Percentiles rank a stretch among this genome's conserved stretches.
phyloP scores from a whole-genome alignment of 2,888 invertebrate species.

The Barypeithes pellucidus region DNA sequence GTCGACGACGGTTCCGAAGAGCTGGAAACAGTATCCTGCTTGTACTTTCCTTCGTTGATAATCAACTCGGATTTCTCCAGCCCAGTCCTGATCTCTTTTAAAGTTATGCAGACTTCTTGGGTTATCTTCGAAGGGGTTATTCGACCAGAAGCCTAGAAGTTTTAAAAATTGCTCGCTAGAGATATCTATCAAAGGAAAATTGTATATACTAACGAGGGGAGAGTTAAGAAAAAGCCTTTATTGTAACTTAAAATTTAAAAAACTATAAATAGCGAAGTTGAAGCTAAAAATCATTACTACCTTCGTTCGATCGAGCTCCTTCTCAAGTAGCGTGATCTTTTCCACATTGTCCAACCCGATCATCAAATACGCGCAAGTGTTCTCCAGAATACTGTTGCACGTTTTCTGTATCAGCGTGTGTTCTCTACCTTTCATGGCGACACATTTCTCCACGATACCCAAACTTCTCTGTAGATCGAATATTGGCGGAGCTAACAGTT shows the following conservation, averaged over 20 bases:
- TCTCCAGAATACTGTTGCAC: conserved; percentile 78
- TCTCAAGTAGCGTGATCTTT: conserved; percentile 71
- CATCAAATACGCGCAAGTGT: conserved; percentile 74
- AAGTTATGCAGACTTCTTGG: conserved; percentile 73
- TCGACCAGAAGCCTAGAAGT: conserved; percentile 61
- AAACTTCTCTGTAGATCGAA: conserved; percentile 78
- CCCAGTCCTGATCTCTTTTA: conserved; percentile 75
- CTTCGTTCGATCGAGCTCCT: conserved; percentile 66
- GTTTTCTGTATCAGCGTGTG: conserved; percentile 80
- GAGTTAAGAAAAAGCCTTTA: too few species aligned
- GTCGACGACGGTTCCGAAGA: conserved; percentile 64
- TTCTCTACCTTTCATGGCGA: conserved; percentile 78
- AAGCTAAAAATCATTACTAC: too few species aligned
- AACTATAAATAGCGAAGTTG: too few species aligned
- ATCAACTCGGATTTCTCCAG: conserved; percentile 66
- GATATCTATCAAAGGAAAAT: too few species aligned
- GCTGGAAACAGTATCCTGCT: conserved; percentile 47
- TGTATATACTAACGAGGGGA: too few species aligned
- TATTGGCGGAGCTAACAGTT: conserved; percentile 75
- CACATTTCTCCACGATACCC: conserved; percentile 79
- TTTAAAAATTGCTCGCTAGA: neutral
- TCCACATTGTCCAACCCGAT: conserved; percentile 74
- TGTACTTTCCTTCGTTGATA: conserved; percentile 60
- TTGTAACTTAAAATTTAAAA: too few species aligned
- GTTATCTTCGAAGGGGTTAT: conserved; percentile 69